A percentile compares a stretch with the other conserved stretches of the same genome.
Conservation (phyloP, 2,797 vertebrate genomes). For the Tauraco hartlaubi region DNA sequence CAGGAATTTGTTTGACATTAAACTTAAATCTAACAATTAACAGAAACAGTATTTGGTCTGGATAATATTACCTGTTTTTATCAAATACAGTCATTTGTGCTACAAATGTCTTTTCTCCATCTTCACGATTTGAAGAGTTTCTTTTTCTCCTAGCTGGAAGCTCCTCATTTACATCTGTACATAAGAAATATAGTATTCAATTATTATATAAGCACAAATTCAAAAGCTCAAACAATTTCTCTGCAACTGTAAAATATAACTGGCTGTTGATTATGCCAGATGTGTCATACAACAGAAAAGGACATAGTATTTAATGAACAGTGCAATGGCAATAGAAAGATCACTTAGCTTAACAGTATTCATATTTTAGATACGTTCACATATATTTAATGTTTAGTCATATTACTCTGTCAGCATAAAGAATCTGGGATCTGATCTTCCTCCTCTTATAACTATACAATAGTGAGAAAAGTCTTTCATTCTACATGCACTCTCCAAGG, state of each 20-base stretch:
- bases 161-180: constrained; percentile 92
- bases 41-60: neutral
- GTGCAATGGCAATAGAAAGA: neutral
- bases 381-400: neutral
- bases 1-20: neutral
- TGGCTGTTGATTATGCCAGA: neutral
- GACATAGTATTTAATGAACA: neutral
- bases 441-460: neutral
- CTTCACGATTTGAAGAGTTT: constrained; percentile 90
- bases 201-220: neutral
- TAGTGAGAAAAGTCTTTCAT: neutral
- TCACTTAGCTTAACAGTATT: neutral
- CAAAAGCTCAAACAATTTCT: neutral
- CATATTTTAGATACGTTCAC: neutral
- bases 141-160: constrained; percentile 90
- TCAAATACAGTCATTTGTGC: constrained; percentile 99
- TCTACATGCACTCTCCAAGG: neutral
- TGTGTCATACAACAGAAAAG: neutral
- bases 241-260: neutral
- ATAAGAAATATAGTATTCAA: constrained; percentile 18
- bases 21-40: neutral
- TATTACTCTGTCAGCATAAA: neutral
- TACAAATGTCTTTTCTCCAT: constrained; percentile 92
- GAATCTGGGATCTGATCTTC: neutral
- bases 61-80: constrained; percentile 91